Percentiles rank a stretch among this genome's conserved stretches.
phyloP scores from a whole-genome alignment of 2,888 invertebrate genomes.

The Drosophila quinaria region DNA sequence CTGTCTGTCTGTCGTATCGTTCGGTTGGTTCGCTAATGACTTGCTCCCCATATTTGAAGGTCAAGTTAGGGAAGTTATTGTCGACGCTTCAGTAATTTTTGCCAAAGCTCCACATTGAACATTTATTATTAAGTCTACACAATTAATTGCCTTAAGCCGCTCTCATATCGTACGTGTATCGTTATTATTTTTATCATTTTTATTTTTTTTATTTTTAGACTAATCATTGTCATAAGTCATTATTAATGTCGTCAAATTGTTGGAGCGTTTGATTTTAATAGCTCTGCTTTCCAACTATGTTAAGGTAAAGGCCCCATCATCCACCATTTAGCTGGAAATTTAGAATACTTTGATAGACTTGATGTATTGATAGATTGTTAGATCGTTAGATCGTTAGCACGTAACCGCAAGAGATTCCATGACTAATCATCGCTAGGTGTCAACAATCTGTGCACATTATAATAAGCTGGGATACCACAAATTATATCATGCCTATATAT shows the following conservation, averaged over 20 bases:
- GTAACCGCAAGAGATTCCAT: constrained; percentile 64
- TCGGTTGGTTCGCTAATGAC: constrained; percentile 49
- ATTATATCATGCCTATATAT: constrained; percentile 64
- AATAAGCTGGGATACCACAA: constrained; percentile 53
- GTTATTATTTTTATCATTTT: constrained; percentile 26
- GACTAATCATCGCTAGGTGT: constrained; percentile 56
- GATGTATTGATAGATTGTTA: constrained; percentile 3
- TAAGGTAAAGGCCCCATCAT: constrained; percentile 66
- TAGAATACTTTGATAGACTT: constrained; percentile 1
- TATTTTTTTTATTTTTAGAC: constrained; percentile 40
- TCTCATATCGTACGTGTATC: constrained; percentile 48
- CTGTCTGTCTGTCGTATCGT: constrained; percentile 34
- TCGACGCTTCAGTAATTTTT: constrained; percentile 83
- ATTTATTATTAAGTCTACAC: constrained; percentile 66
- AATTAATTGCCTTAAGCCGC: constrained; percentile 77
- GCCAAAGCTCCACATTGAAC: constrained; percentile 78
- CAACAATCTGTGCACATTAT: constrained; percentile 42
- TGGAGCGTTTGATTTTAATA: constrained; percentile 83
- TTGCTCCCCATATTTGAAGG: constrained; percentile 78
- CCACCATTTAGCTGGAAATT: constrained; percentile 23
- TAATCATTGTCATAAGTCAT: constrained; percentile 54
- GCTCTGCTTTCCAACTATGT: constrained; percentile 58
- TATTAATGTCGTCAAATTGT: constrained; percentile 75
- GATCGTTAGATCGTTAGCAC: constrained; percentile 22
- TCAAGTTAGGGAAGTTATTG: constrained; percentile 79